A percentile compares a stretch with the other conserved stretches of the same genome.
phyloP scores from a whole-genome alignment of 1,140 invertebrate genomes.

The Idris sp. region DNA sequence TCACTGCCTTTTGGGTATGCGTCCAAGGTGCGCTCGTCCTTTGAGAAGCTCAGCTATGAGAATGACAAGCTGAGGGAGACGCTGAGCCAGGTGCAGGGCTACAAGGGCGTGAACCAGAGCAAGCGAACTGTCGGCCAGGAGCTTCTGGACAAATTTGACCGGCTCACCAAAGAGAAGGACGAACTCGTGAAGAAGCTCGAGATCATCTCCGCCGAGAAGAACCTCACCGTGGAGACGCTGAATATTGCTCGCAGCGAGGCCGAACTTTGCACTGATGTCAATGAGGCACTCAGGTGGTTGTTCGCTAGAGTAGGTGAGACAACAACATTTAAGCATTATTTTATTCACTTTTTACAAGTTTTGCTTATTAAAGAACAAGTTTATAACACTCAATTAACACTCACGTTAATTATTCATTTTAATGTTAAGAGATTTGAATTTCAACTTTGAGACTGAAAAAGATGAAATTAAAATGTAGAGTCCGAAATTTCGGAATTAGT shows the following conservation, averaged over 20 bases:
- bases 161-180: neutral
- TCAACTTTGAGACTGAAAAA: too few relatives aligned
- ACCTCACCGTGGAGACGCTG: neutral
- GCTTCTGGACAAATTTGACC: neutral
- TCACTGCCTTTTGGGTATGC: slow-evolving; percentile 37
- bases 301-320: neutral
- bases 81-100: neutral
- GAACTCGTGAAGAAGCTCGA: neutral
- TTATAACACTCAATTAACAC: too few relatives aligned
- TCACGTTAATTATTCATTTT: too few relatives aligned
- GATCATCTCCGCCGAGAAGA: neutral
- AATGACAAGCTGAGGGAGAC: slow-evolving; percentile 30
- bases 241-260: neutral
- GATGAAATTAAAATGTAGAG: too few relatives aligned
- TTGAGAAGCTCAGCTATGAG: slow-evolving; percentile 35
- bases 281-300: neutral
- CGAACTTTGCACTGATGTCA: neutral
- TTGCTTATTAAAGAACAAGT: too few relatives aligned
- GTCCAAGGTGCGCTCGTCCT: slow-evolving; percentile 33
- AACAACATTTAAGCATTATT: too few relatives aligned
- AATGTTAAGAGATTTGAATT: too few relatives aligned
- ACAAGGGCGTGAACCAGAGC: neutral
- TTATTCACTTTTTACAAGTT: too few relatives aligned
- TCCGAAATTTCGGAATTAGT: too few relatives aligned
- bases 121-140: neutral